Percentiles rank a stretch among this genome's conserved stretches.
phyloP scores from a whole-genome alignment of 2,797 vertebrate species.

The Netta rufina region DNA sequence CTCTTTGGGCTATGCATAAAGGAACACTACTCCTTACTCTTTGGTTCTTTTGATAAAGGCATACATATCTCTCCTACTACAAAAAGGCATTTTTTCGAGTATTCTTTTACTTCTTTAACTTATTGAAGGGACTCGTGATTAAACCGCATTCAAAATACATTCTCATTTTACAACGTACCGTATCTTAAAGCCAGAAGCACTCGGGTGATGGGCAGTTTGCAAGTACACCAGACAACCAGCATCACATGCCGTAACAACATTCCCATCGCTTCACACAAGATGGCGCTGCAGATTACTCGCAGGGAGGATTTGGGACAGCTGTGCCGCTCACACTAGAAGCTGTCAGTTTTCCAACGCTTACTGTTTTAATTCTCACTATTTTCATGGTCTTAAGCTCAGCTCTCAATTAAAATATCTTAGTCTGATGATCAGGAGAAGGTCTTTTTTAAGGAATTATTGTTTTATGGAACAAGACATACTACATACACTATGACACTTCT shows the following conservation, averaged over 20 bases:
- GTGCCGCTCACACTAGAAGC: background rate
- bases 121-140: rapidly evolving
- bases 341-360: rapidly evolving
- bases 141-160: background rate
- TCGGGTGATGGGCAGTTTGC: rapidly evolving
- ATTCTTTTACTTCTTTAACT: background rate
- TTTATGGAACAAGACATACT: background rate
- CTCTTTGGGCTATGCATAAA: background rate
- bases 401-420: background rate
- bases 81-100: background rate
- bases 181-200: background rate
- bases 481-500: background rate
- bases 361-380: background rate
- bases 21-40: background rate
- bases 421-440: background rate
- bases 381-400: background rate
- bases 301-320: background rate
- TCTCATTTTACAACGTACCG: background rate
- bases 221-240: background rate
- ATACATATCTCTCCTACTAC: background rate
- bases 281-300: rapidly evolving
- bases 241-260: background rate
- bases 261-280: background rate
- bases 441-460: background rate
- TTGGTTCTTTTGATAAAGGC: background rate